Evolutionary conservation across 2,113 vertebrate species (phyloP).

Genomic region (Mirza zaza): DNA sequence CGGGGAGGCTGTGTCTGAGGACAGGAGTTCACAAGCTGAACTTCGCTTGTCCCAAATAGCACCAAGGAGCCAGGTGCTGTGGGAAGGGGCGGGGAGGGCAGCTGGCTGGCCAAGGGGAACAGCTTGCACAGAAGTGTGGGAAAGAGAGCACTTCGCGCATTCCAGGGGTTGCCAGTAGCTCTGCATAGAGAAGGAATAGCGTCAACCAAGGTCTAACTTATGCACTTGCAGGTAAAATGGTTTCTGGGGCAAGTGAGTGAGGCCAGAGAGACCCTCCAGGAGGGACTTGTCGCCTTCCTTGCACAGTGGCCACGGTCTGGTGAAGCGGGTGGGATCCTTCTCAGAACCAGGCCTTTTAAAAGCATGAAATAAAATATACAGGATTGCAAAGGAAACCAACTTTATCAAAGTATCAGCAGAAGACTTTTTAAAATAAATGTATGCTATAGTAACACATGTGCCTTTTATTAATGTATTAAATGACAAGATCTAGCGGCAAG

Average conservation of each 20-base stretch:
- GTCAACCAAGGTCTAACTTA: neutral
- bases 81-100: rapidly evolving
- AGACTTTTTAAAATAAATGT: neutral
- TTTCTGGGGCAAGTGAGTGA: neutral
- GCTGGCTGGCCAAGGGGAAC: neutral
- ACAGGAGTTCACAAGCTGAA: neutral
- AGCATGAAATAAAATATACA: neutral
- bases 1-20: too few relatives aligned
- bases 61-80: neutral
- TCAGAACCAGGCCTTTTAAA: neutral
- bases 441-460: neutral
- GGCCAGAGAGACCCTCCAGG: neutral
- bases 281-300: neutral
- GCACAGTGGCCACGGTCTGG: neutral
- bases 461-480: slow-evolving; percentile 24
- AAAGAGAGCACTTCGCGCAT: neutral
- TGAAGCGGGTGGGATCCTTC: neutral
- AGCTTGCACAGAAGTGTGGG: neutral
- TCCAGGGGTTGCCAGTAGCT: neutral
- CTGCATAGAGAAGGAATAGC: neutral
- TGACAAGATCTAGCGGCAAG: neutral
- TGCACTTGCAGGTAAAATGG: neutral
- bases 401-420: neutral
- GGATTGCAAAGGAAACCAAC: neutral
- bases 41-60: neutral